phyloP scores from a whole-genome alignment of 2,888 invertebrate genomes.

The Amphipoea lucens region DNA sequence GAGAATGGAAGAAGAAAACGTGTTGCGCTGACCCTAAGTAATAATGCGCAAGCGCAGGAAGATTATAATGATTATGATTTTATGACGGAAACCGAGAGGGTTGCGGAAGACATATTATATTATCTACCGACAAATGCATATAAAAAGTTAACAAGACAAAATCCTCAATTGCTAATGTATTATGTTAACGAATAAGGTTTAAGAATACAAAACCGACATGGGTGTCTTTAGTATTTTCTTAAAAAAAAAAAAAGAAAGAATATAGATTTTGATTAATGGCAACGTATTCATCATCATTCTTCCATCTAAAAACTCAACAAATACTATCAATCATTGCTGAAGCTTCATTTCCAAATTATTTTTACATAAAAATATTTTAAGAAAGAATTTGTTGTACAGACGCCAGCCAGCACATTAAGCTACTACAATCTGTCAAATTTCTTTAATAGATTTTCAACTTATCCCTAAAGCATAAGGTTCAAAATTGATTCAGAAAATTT shows the following conservation, averaged over 20 bases:
- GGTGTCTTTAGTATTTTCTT: neutral
- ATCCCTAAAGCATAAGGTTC: too few relatives aligned
- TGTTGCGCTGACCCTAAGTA: neutral
- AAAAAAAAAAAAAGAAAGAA: too few relatives aligned
- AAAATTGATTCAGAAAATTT: too few relatives aligned
- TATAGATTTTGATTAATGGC: neutral
- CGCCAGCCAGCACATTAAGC: too few relatives aligned
- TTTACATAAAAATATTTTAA: neutral
- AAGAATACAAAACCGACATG: neutral
- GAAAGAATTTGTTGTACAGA: neutral
- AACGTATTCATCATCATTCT: neutral
- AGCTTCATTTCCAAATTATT: neutral
- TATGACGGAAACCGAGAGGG: conserved; percentile 2
- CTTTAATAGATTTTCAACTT: too few relatives aligned
- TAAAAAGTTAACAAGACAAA: conserved; percentile 18
- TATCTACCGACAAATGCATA: conserved; percentile 8
- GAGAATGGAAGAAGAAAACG: neutral
- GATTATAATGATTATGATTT: too few relatives aligned
- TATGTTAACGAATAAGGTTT: neutral
- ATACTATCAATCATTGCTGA: neutral
- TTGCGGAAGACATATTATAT: conserved; percentile 28
- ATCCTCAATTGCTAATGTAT: neutral
- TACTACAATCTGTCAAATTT: too few relatives aligned
- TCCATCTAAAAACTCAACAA: neutral
- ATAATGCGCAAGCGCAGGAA: neutral